Evolutionary conservation across 2,888 invertebrate species (phyloP), one percentile per base, ranked within the genome.

Genomic region (Microctonus hyperodae): DNA sequence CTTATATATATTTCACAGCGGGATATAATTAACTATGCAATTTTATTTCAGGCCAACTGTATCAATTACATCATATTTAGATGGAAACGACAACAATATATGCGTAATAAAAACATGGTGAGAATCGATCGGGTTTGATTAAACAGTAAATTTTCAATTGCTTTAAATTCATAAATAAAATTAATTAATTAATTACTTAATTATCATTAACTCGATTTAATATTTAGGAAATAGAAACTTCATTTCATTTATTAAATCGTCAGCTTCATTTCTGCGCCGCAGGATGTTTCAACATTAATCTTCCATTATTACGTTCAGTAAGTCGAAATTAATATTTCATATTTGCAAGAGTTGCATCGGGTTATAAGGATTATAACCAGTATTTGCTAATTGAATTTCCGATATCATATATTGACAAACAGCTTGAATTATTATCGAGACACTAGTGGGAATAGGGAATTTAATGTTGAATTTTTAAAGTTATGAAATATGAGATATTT

Each of bases 281-380:
- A 11, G 83, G 81, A 9, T 80, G 80, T 64, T 82, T 81, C 69
- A 20, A 76, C 59, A 78, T 84, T 31, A 75, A 82, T 64, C 68
- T 83, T 31, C 75, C 75, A 0, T 69, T 81, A 31, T 67, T 84
- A 22, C 69, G 78, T 58, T 79, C 83, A 75, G 83, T 83, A 72
- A 79, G 75, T 70, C 56, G 9, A 7, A 16, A 60, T 69, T 55
- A 20, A 11, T 4, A 13, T 6, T 33, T 6, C n/a, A 48, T 40
- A 33, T 23, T 20, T 11, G 22, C 10, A 35, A 35, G 10, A 37
- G 35, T 20, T 35, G 35, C 23, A 10, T 4, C 13, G 22, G 20
- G n/a, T 22, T 0, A 1, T 22, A 7, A 1, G n/a, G n/a, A n/a
- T n/a, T n/a, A n/a, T n/a, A n/a, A 11, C 4, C 25, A 23, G 20